phyloP scores from a whole-genome alignment of 2,113 vertebrate genomes.

The Etia nguti region DNA sequence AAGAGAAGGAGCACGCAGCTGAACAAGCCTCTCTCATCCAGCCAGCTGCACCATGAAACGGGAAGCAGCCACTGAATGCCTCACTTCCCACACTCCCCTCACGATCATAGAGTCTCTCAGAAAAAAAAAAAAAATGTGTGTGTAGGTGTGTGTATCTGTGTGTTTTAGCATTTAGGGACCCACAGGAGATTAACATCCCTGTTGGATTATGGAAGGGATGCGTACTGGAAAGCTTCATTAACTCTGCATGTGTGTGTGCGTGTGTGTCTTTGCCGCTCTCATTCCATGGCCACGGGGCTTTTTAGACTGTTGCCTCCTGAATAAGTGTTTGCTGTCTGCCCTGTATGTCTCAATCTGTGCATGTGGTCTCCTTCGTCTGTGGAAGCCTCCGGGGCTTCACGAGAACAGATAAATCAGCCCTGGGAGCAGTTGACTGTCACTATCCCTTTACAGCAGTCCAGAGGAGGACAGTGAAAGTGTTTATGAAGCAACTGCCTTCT shows the following conservation, averaged over 20 bases:
- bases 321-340: constrained; percentile 35
- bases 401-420: constrained; percentile 42
- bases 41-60: constrained; percentile 4
- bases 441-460: background rate
- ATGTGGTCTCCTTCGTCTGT: constrained; percentile 8
- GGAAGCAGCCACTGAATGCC: constrained; percentile 3
- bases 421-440: constrained; percentile 19
- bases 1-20: background rate
- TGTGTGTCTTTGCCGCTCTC: background rate
- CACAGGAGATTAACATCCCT: constrained; percentile 41
- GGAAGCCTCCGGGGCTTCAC: background rate
- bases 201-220: constrained; percentile 30
- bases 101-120: background rate
- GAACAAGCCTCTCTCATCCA: constrained; percentile 9
- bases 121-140: background rate
- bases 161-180: constrained; percentile 6
- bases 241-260: background rate
- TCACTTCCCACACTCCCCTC: constrained; percentile 25
- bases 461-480: constrained; percentile 12
- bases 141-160: constrained; percentile 22
- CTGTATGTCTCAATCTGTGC: constrained; percentile 43
- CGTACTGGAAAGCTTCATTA: constrained; percentile 44
- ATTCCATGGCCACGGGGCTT: constrained; percentile 16
- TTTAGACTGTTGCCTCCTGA: constrained; percentile 12
- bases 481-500: constrained; percentile 18